Evolutionary conservation across 2,797 vertebrate species (phyloP).

Genomic region (Ciconia nigra): DNA sequence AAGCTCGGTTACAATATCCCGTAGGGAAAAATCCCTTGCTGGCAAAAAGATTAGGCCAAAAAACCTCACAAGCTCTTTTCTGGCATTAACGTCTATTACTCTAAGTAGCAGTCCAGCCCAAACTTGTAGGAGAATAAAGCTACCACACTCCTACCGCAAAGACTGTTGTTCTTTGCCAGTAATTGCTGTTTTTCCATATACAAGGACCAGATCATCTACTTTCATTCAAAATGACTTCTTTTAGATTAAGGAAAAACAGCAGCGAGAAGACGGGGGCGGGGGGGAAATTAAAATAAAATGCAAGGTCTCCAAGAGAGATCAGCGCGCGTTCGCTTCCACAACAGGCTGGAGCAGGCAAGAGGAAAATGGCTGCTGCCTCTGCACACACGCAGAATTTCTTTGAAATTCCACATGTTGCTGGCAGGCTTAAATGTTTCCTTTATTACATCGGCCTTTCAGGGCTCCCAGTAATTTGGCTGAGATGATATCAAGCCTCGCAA

Average conservation of each 20-base stretch:
- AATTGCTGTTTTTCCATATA: conserved; percentile 57
- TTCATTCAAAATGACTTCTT: conserved; percentile 29
- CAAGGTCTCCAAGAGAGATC: background rate
- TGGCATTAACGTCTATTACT: conserved; percentile 11
- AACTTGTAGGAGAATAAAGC: conserved; percentile 59
- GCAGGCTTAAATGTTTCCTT: background rate
- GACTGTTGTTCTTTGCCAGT: conserved; percentile 35
- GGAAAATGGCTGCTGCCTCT: background rate
- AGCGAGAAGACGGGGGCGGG: background rate
- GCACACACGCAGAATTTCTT: background rate
- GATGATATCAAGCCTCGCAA: background rate
- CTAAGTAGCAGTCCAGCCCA: conserved; percentile 47
- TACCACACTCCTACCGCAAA: conserved; percentile 51
- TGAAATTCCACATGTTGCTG: background rate
- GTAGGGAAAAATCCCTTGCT: conserved; percentile 21
- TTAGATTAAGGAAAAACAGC: conserved; percentile 11
- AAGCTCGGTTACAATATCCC: conserved; percentile 27
- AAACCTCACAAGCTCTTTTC: conserved; percentile 42
- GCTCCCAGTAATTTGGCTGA: background rate
- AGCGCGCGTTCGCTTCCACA: accelerated
- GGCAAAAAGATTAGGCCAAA: background rate
- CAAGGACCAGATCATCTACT: conserved; percentile 47
- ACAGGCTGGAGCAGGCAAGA: conserved; percentile 20
- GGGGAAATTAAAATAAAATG: background rate
- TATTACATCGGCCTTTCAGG: background rate